A percentile compares a stretch with the other conserved stretches of the same genome.
Evolutionary conservation across 2,888 invertebrate species (phyloP).

Genomic region (Plebejus anna): DNA sequence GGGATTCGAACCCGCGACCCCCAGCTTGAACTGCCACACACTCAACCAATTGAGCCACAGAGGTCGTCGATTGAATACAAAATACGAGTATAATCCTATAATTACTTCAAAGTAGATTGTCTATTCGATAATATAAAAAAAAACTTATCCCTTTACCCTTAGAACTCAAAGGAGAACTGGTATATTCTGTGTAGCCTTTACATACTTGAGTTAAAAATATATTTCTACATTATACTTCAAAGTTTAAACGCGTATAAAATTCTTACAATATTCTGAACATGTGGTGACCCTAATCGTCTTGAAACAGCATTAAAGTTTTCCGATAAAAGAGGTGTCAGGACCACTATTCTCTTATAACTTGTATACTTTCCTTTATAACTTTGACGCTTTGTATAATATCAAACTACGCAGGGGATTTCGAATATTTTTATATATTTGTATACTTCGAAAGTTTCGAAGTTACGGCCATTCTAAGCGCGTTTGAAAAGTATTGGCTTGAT

Average conservation of each 20-base stretch:
- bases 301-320: conserved; percentile 34
- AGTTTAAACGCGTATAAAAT: conserved; percentile 13
- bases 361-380: conserved; percentile 24
- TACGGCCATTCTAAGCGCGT: not conserved
- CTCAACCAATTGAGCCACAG: no score
- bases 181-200: not conserved
- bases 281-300: conserved; percentile 28
- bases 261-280: conserved; percentile 18
- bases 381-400: conserved; percentile 21
- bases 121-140: no score
- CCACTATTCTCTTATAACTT: conserved; percentile 28
- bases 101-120: no score
- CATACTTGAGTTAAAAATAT: not conserved
- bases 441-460: not conserved
- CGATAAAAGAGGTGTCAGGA: conserved; percentile 38
- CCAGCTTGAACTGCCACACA: no score
- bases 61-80: no score
- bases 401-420: not conserved
- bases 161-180: not conserved
- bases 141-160: no score
- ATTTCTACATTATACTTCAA: not conserved
- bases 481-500: not conserved
- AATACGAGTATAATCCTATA: no score
- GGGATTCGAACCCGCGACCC: no score
- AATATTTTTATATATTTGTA: conserved; percentile 8